A percentile compares a stretch with the other conserved stretches of the same genome.
Conservation (phyloP, 2,888 invertebrate species). For the Monoplex corrugatus region DNA sequence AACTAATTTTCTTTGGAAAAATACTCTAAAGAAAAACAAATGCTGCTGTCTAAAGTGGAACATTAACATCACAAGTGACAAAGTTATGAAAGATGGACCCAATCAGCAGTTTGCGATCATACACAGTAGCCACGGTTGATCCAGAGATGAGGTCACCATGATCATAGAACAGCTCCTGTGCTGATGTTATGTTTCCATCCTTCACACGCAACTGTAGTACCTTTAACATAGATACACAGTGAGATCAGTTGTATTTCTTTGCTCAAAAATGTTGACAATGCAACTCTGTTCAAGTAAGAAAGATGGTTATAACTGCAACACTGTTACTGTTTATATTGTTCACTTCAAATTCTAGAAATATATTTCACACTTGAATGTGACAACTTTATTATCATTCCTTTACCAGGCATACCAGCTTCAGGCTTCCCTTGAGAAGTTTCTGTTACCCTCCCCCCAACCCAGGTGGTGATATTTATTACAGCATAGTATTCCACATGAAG, state of each 20-base stretch:
- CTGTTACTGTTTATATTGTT: no score
- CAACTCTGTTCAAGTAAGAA: no score
- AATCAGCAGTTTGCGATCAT: constrained; percentile 65
- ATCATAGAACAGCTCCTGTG: constrained; percentile 63
- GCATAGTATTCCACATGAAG: no score
- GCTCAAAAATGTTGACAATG: background rate
- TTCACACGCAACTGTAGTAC: constrained; percentile 54
- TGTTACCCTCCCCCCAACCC: no score
- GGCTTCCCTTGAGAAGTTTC: no score
- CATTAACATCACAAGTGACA: constrained; percentile 65
- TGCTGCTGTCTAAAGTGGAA: constrained; percentile 49
- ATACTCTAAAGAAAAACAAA: background rate
- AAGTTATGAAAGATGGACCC: constrained; percentile 66
- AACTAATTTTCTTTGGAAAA: background rate
- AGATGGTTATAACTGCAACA: no score
- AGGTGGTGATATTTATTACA: no score
- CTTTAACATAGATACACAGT: constrained; percentile 40
- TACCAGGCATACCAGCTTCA: no score
- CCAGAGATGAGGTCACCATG: constrained; percentile 64
- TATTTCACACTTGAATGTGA: no score
- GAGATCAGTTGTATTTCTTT: no score
- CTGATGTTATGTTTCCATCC: constrained; percentile 55
- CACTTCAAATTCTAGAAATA: no score
- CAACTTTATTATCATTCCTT: no score
- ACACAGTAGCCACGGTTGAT: constrained; percentile 64